These are phyloP conservation scores for Patagioenas fasciata DNA, from an alignment of 2,113 vertebrate genomes.

Conservation along the genomic window DNA sequence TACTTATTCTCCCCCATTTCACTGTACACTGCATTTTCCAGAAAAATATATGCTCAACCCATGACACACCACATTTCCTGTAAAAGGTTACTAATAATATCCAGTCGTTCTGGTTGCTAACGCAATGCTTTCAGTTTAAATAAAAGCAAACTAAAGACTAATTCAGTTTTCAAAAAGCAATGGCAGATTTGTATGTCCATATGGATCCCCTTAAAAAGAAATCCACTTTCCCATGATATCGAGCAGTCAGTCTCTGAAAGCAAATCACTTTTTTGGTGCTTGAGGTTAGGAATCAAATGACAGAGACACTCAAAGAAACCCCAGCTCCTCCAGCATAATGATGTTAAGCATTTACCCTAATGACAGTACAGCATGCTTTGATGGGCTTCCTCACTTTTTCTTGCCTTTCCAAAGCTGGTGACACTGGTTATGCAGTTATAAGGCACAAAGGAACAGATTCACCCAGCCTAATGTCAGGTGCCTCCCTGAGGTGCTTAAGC, in stretches of 20 bases:
- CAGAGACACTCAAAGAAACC: background rate
- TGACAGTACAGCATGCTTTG: background rate
- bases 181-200: background rate
- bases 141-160: slow-evolving; percentile 18
- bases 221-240: background rate
- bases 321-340: background rate
- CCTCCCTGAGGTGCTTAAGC: background rate
- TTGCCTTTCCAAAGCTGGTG: background rate
- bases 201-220: background rate
- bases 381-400: background rate
- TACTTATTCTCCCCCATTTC: slow-evolving; percentile 30
- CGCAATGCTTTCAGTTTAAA: background rate
- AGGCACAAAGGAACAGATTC: background rate
- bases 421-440: background rate
- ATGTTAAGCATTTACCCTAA: background rate
- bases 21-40: slow-evolving; percentile 4
- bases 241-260: background rate
- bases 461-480: background rate
- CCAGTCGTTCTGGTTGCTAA: slow-evolving; percentile 4
- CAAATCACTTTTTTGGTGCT: background rate
- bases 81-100: slow-evolving; percentile 53
- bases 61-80: slow-evolving; percentile 17
- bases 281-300: background rate
- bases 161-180: slow-evolving; percentile 8
- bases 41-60: slow-evolving; percentile 16